Percentiles rank a stretch among this genome's conserved stretches.
phyloP scores from a whole-genome alignment of 2,797 vertebrate species.

The Epinephelus awoara region DNA sequence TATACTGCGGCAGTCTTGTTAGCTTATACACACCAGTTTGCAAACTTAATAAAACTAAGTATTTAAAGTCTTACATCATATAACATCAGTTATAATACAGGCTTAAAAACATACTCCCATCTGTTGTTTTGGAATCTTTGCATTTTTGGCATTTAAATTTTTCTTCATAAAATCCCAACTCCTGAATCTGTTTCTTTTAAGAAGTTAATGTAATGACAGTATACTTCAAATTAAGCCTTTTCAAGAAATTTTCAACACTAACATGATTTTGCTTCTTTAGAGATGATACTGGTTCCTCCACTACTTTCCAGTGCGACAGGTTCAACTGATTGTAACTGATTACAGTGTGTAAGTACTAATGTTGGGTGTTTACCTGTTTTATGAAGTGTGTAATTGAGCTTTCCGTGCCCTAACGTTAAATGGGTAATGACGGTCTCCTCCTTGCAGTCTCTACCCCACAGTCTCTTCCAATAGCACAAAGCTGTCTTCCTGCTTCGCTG shows the following conservation, averaged over 20 bases:
- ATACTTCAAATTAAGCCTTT: background rate
- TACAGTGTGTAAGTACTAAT: slow-evolving; percentile 25
- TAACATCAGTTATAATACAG: background rate
- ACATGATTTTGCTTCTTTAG: background rate
- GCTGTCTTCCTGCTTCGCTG: slow-evolving; percentile 2
- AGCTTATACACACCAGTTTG: background rate
- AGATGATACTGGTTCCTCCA: slow-evolving; percentile 7
- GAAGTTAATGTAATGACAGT: background rate
- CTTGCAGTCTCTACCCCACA: slow-evolving; percentile 21
- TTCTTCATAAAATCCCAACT: background rate
- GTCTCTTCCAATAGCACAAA: slow-evolving; percentile 12
- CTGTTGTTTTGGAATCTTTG: background rate
- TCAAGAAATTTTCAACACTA: too few relatives aligned
- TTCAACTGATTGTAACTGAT: slow-evolving; percentile 58
- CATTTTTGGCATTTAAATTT: background rate
- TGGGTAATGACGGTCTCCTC: slow-evolving; percentile 44
- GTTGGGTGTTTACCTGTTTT: slow-evolving; percentile 66
- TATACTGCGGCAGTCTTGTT: background rate
- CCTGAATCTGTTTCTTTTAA: background rate
- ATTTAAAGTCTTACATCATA: background rate
- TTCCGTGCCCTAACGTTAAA: slow-evolving; percentile 52
- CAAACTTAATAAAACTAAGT: background rate
- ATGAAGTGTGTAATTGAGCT: slow-evolving; percentile 71
- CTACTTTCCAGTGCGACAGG: slow-evolving; percentile 37
- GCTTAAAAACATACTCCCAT: background rate